A percentile compares a stretch with the other conserved stretches of the same genome.
phyloP scores from a whole-genome alignment of 2,797 vertebrate species.

The Margarornis squamiger region DNA sequence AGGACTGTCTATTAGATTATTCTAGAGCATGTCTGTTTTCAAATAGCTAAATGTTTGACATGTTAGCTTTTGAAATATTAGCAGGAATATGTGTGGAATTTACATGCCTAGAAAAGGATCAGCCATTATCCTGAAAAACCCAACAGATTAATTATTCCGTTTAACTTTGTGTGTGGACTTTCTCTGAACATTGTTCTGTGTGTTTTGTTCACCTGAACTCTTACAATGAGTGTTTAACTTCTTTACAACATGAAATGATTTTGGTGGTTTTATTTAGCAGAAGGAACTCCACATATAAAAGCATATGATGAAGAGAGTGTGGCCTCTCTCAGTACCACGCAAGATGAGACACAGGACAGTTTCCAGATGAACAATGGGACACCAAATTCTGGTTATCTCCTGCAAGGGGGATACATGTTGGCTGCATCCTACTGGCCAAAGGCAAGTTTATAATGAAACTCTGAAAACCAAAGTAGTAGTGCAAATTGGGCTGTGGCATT shows the following conservation, averaged over 20 bases:
- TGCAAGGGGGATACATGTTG: conserved; percentile 93
- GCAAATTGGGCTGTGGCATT: not conserved
- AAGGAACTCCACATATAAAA: conserved; percentile 84
- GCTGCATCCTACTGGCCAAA: conserved; percentile 98
- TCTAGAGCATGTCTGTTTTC: not conserved
- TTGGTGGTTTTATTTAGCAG: conserved; percentile 71
- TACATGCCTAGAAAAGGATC: not conserved
- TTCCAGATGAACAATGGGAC: conserved; percentile 90
- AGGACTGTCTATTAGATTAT: not conserved
- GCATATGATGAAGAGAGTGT: conserved; percentile 96
- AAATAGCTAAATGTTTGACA: not conserved
- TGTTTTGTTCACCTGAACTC: not conserved
- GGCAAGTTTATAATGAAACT: conserved; percentile 74
- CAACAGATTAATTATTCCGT: not conserved
- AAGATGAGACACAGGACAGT: conserved; percentile 92
- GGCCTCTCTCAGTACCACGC: conserved; percentile 90
- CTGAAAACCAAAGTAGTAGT: not conserved
- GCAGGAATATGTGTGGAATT: not conserved
- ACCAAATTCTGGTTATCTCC: conserved; percentile 81
- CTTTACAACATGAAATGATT: not conserved
- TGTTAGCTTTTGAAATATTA: not conserved
- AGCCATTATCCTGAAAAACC: not conserved
- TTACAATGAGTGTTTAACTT: not conserved
- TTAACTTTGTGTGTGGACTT: not conserved
- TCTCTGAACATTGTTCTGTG: not conserved